Percentiles rank a stretch among this genome's conserved stretches.
Evolutionary conservation across 2,888 invertebrate genomes (phyloP).

Genomic region (Bellardia bayeri): DNA sequence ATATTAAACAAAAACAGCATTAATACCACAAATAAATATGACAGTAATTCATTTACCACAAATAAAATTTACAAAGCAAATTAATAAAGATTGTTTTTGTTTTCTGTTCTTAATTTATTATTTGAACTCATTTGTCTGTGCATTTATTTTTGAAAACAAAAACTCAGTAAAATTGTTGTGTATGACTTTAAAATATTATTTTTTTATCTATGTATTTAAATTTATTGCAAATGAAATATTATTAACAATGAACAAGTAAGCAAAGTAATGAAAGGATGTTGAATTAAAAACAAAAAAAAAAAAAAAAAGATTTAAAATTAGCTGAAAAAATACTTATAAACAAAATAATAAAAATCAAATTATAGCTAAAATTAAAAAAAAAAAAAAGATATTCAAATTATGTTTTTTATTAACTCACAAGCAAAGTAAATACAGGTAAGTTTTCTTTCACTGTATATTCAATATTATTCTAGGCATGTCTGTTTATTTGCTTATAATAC

Average conservation of each 20-base stretch:
- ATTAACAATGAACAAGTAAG: not conserved
- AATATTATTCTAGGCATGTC: not conserved
- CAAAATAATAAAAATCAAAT: constrained; percentile 69
- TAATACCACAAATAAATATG: constrained; percentile 19
- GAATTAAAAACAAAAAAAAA: too few species aligned
- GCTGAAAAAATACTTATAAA: constrained; percentile 62
- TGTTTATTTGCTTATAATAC: not conserved
- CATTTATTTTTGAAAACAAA: constrained; percentile 56
- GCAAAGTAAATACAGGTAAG: not conserved
- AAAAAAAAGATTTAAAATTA: constrained; percentile 41
- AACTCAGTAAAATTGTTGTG: constrained; percentile 34
- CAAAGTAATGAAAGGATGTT: constrained; percentile 49
- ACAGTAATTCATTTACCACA: constrained; percentile 2
- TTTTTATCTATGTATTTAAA: constrained; percentile 51
- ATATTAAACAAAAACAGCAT: constrained; percentile 5
- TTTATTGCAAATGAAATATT: constrained; percentile 35
- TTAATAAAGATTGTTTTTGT: not conserved
- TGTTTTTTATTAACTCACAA: constrained; percentile 10
- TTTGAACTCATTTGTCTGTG: constrained; percentile 52
- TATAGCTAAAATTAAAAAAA: constrained; percentile 67
- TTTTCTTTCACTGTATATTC: not conserved
- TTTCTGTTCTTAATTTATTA: not conserved
- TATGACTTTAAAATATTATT: constrained; percentile 54
- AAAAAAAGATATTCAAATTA: constrained; percentile 24
- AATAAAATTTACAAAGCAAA: not conserved